These are phyloP conservation scores for Alosa alosa DNA, from an alignment of 2,113 vertebrate genomes.

Conservation along the genomic window DNA sequence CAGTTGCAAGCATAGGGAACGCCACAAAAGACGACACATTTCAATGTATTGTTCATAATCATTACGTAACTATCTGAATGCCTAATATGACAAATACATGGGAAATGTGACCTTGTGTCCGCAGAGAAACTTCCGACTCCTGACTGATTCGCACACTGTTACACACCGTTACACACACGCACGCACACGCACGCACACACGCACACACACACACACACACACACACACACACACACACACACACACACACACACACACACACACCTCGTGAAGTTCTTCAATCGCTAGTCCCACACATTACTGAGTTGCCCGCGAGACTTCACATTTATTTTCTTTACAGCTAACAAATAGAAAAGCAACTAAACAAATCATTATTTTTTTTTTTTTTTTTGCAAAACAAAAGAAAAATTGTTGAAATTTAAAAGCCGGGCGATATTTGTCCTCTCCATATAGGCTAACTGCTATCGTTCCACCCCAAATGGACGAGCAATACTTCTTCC, in stretches of 20 bases:
- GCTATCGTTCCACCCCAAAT: neutral
- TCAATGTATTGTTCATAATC: neutral
- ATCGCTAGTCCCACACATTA: neutral
- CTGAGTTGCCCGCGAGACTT: neutral
- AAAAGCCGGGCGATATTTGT: neutral
- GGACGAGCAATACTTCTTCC: neutral
- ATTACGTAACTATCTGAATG: neutral
- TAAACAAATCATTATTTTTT: neutral
- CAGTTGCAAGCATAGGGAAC: neutral
- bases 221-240: no score
- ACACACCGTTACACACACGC: neutral
- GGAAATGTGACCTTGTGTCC: neutral
- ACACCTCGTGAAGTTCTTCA: neutral
- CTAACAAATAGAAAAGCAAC: slow-evolving; percentile 3
- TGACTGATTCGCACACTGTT: neutral
- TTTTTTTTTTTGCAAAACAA: neutral
- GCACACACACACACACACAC: no score
- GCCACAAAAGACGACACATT: neutral
- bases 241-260: neutral
- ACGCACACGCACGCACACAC: no score
- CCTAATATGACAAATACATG: neutral
- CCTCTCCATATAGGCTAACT: neutral
- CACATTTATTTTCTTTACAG: neutral
- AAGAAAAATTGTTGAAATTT: neutral
- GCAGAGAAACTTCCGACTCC: neutral